Percentiles rank a stretch among this genome's conserved stretches.
phyloP scores from a whole-genome alignment of 2,113 vertebrate species.

The Lycocorax pyrrhopterus region DNA sequence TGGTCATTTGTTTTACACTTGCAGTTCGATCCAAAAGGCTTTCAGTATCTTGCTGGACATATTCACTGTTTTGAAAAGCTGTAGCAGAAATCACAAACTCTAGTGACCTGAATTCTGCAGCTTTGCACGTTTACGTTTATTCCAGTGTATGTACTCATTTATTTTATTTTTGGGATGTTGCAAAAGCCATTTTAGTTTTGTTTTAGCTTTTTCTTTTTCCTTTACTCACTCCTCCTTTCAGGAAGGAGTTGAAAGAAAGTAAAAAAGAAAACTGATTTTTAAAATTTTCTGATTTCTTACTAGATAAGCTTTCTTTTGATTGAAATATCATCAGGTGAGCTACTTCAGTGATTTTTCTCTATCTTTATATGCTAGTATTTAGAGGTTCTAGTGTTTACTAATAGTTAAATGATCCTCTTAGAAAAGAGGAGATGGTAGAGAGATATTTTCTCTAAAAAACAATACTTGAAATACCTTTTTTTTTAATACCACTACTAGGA shows the following conservation, averaged over 20 bases:
- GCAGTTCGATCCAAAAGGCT: background rate
- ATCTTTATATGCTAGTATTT: background rate
- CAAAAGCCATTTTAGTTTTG: background rate
- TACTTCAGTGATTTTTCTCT: background rate
- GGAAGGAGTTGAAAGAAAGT: background rate
- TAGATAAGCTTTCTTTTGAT: background rate
- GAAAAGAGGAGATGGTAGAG: background rate
- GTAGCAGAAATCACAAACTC: background rate
- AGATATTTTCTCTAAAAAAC: background rate
- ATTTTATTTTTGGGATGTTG: background rate
- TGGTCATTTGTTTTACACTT: background rate
- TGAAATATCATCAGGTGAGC: background rate
- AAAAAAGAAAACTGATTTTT: background rate
- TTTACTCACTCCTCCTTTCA: background rate
- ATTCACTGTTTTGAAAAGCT: background rate
- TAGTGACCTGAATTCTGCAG: background rate
- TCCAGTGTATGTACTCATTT: background rate
- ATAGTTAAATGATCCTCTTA: background rate
- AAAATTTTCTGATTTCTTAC: background rate
- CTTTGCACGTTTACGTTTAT: background rate
- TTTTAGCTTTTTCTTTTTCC: background rate
- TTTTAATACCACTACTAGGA: background rate
- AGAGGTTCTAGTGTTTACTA: background rate
- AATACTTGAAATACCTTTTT: background rate
- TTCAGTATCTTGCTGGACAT: background rate